Evolutionary conservation across 1,140 invertebrate genomes (phyloP).

Genomic region (Drosophila subpulchrella): DNA sequence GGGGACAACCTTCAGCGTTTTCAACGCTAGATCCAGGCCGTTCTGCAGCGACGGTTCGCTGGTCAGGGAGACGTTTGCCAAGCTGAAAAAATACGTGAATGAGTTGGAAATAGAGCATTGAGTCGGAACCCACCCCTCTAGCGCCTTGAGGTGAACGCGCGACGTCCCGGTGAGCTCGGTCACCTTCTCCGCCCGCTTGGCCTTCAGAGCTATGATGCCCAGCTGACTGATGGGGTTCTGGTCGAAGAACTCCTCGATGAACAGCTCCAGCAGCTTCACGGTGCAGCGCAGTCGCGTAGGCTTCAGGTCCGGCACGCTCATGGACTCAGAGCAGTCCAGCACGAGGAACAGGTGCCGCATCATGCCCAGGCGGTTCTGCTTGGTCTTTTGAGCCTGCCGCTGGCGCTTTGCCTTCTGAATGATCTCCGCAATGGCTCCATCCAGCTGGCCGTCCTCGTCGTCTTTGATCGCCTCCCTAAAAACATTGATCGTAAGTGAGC

Average conservation of each 20-base stretch:
- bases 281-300: constrained; percentile 96
- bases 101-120: constrained; percentile 1
- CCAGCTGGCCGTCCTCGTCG: constrained; percentile 96
- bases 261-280: constrained; percentile 95
- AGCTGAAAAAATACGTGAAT: constrained; percentile 58
- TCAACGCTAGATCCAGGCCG: constrained; percentile 93
- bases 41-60: constrained; percentile 98
- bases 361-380: constrained; percentile 94
- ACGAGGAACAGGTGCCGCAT: constrained; percentile 97
- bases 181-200: constrained; percentile 97
- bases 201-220: constrained; percentile 95
- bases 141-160: constrained; percentile 91
- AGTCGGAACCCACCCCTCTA: constrained; percentile 85
- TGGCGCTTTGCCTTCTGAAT: constrained; percentile 94
- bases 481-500: not conserved
- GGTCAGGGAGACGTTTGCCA: constrained; percentile 87
- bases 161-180: constrained; percentile 95
- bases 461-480: constrained; percentile 97
- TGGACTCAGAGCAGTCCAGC: constrained; percentile 96
- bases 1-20: constrained; percentile 95
- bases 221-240: constrained; percentile 99
- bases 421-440: constrained; percentile 95
- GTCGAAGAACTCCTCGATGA: constrained; percentile 98
- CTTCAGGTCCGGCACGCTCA: constrained; percentile 97
- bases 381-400: constrained; percentile 89